Conservation (phyloP, 2,888 invertebrate genomes). For the Drosophila atroscutellata region DNA sequence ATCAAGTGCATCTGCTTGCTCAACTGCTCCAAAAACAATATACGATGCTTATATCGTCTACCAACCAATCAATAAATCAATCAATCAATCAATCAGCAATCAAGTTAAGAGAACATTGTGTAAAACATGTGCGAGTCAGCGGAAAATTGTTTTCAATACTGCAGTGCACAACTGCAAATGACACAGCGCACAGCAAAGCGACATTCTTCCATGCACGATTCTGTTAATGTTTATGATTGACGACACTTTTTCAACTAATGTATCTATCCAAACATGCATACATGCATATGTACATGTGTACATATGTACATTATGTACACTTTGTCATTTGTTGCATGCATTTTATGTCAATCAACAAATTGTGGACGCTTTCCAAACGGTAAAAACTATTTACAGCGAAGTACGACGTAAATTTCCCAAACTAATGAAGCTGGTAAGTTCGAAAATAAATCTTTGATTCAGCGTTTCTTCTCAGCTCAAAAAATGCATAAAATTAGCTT, state of each 20-base stretch:
- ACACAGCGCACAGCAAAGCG: not conserved
- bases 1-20: conserved; percentile 51
- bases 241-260: not conserved
- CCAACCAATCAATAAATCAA: not conserved
- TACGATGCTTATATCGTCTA: not conserved
- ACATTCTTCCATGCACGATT: not conserved
- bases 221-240: not conserved
- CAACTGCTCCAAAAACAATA: conserved; percentile 12
- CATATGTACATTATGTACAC: not conserved
- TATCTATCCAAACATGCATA: conserved; percentile 2
- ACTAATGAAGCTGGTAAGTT: conserved; percentile 92
- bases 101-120: not conserved
- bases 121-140: conserved; percentile 8
- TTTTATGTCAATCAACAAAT: conserved; percentile 15
- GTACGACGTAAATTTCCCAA: conserved; percentile 95
- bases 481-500: not conserved
- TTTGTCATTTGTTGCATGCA: not conserved
- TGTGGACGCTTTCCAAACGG: conserved; percentile 47
- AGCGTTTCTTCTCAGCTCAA: not conserved
- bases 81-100: not conserved
- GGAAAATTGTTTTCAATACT: conserved; percentile 6
- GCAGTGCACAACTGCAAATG: not conserved
- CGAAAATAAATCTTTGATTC: not conserved
- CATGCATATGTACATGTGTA: not conserved
- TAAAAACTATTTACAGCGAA: conserved; percentile 88